phyloP scores from a whole-genome alignment of 2,888 invertebrate species.

The Nephrocerus scutellatus region DNA sequence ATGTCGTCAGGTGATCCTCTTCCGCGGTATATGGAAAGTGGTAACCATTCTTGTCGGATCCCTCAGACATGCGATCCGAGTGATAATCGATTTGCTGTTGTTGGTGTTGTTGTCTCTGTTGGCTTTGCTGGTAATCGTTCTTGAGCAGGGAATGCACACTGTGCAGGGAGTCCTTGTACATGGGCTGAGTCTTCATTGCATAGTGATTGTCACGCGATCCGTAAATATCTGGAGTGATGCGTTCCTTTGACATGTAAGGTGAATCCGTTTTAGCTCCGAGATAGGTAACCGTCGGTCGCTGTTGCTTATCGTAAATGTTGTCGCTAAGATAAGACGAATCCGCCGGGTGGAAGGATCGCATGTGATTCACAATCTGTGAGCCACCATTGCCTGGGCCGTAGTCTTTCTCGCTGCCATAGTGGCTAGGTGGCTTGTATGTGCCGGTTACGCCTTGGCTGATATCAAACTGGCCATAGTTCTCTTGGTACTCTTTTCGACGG shows the following conservation, averaged over 20 bases:
- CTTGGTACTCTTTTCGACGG: slow-evolving; percentile 41
- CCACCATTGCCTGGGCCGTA: slow-evolving; percentile 32
- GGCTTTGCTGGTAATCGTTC: slow-evolving; percentile 48
- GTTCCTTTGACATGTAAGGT: slow-evolving; percentile 46
- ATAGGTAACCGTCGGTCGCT: slow-evolving; percentile 39
- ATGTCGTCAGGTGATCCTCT: slow-evolving; percentile 59
- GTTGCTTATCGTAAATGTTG: slow-evolving; percentile 44
- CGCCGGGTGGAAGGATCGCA: slow-evolving; percentile 44
- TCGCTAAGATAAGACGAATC: slow-evolving; percentile 44
- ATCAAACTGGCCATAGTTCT: slow-evolving; percentile 41
- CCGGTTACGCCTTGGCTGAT: slow-evolving; percentile 24
- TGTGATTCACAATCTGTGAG: slow-evolving; percentile 44
- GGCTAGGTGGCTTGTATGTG: slow-evolving; percentile 42
- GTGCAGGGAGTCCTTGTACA: slow-evolving; percentile 41
- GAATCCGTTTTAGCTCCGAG: slow-evolving; percentile 41
- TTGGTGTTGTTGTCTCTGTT: slow-evolving; percentile 36
- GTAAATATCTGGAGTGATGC: slow-evolving; percentile 45
- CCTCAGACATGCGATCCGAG: slow-evolving; percentile 61
- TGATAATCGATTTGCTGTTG: slow-evolving; percentile 44
- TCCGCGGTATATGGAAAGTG: slow-evolving; percentile 78
- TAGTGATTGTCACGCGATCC: slow-evolving; percentile 45
- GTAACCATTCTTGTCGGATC: slow-evolving; percentile 72
- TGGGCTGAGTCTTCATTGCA: slow-evolving; percentile 39
- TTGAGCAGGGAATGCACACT: slow-evolving; percentile 46
- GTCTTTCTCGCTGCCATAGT: slow-evolving; percentile 45